phyloP scores from a whole-genome alignment of 2,797 vertebrate genomes.

The Ciconia nigra region DNA sequence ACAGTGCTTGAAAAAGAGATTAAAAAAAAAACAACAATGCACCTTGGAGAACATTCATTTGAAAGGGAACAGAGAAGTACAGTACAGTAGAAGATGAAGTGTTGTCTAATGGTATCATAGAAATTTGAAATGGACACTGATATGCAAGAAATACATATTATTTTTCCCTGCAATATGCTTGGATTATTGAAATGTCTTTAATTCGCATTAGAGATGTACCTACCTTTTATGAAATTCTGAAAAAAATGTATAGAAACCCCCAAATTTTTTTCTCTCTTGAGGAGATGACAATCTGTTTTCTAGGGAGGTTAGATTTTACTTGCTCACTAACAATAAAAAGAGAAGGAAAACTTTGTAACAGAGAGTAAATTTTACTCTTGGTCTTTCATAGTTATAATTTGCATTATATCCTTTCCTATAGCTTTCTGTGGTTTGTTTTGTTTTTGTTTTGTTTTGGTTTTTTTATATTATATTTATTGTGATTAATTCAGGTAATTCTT shows the following conservation, averaged over 20 bases:
- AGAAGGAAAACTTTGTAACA: neutral
- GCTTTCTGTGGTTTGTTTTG: neutral
- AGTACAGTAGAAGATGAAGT: neutral
- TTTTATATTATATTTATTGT: neutral
- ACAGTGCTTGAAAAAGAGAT: neutral
- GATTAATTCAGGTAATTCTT: neutral
- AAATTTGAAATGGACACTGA: neutral
- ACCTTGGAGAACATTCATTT: neutral
- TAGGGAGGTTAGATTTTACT: neutral
- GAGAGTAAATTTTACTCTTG: neutral
- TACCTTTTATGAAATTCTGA: neutral
- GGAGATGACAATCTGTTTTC: neutral
- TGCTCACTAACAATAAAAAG: neutral
- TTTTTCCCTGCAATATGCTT: neutral
- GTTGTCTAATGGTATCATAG: neutral
- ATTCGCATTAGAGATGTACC: neutral
- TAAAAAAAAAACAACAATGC: rapidly evolving
- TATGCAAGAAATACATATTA: neutral
- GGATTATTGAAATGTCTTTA: neutral
- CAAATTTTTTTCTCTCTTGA: neutral
- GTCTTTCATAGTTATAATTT: neutral
- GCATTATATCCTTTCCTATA: neutral
- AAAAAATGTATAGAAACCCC: neutral
- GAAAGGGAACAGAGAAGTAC: neutral
- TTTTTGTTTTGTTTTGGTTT: neutral